phyloP scores from a whole-genome alignment of 2,113 vertebrate species.

The Labrus mixtus region DNA sequence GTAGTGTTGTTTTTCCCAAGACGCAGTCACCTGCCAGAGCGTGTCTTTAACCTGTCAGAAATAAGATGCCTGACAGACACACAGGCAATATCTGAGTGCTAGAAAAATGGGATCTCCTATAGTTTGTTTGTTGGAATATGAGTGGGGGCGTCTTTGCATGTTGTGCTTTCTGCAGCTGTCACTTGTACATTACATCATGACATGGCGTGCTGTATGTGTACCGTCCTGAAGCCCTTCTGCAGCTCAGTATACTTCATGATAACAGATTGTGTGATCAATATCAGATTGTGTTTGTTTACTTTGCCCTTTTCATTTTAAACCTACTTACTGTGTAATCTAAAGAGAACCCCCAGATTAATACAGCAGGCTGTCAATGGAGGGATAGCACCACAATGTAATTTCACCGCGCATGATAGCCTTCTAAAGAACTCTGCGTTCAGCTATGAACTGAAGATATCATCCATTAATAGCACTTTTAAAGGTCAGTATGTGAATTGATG shows the following conservation, averaged over 20 bases:
- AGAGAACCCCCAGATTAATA: conserved; percentile 9
- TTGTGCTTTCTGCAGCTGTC: conserved; percentile 14
- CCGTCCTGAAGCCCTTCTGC: neutral
- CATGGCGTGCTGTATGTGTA: neutral
- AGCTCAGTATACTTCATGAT: neutral
- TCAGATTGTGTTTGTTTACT: conserved; percentile 16
- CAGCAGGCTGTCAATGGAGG: neutral
- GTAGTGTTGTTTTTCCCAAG: conserved; percentile 33
- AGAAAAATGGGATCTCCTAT: neutral
- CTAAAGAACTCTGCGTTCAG: conserved; percentile 29
- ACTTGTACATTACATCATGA: neutral
- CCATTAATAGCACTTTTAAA: conserved; percentile 70
- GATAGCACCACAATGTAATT: conserved; percentile 16
- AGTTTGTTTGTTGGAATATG: conserved; percentile 17
- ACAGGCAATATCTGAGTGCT: conserved; percentile 3
- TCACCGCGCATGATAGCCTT: conserved; percentile 14
- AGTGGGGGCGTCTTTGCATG: neutral
- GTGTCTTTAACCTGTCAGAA: conserved; percentile 48
- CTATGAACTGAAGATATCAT: conserved; percentile 60
- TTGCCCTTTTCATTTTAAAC: conserved; percentile 23
- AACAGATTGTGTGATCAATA: conserved; percentile 24
- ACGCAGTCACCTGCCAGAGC: conserved; percentile 34
- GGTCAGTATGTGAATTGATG: conserved; percentile 73
- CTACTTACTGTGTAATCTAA: conserved; percentile 9
- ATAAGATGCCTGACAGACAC: conserved; percentile 26